These are phyloP conservation scores for Diplosoma virens DNA, from an alignment of 23 tunicate species.

Conservation along the genomic window DNA sequence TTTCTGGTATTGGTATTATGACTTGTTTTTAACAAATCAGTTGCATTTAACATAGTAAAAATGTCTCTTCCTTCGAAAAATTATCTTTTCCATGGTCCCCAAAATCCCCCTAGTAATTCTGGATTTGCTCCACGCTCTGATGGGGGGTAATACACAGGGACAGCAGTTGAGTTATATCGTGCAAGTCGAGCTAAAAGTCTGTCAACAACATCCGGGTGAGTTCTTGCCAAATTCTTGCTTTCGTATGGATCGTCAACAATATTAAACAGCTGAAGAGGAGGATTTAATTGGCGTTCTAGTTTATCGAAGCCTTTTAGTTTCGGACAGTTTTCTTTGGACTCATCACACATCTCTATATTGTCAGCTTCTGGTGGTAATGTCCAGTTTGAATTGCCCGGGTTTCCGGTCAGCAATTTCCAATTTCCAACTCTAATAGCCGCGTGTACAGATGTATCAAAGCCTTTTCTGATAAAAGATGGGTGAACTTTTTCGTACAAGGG, in stretches of 20 bases:
- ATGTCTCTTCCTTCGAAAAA: too few relatives aligned
- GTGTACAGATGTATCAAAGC: conserved; percentile 51
- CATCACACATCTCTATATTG: not conserved
- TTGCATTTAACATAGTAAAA: too few relatives aligned
- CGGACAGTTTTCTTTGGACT: not conserved
- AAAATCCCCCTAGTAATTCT: conserved; percentile 65
- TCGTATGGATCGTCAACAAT: conserved; percentile 73
- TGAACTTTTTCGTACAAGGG: not conserved
- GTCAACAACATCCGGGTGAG: conserved; percentile 53
- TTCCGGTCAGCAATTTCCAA: conserved; percentile 89
- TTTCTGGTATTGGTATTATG: too few relatives aligned
- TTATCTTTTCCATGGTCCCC: conserved; percentile 77
- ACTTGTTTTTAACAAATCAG: too few relatives aligned
- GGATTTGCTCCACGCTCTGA: conserved; percentile 57
- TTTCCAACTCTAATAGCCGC: conserved; percentile 64
- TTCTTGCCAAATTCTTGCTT: conserved; percentile 44
- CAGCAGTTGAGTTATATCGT: conserved; percentile 66
- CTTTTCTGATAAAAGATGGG: not conserved
- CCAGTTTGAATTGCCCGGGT: conserved; percentile 68
- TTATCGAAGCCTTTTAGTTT: not conserved
- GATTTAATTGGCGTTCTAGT: not conserved
- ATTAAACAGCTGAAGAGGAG: conserved; percentile 46
- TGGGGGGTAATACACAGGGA: conserved; percentile 71
- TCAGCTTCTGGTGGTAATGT: conserved; percentile 66
- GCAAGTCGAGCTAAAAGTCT: conserved; percentile 40